Base-by-base conservation (phyloP, 2,113 vertebrate genomes). In the Paracanthobrama guichenoti region DNA sequence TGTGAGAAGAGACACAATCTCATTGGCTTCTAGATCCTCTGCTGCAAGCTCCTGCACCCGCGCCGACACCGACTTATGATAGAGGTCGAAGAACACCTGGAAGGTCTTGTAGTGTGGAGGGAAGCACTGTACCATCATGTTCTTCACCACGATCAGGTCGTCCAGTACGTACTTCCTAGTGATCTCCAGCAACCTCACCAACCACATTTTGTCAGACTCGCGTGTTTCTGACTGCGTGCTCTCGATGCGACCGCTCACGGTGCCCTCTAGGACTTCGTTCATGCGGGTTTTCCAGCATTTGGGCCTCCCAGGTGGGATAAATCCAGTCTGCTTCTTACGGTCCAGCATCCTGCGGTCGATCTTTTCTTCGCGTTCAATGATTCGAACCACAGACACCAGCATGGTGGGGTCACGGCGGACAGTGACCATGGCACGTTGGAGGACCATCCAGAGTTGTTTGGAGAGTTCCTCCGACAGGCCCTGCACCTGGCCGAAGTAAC, bases 181-280 rank as follows among this genome's bases (percentile, higher is more conserved):
- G 86, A 99, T 96, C 92, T 99, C 98, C 13, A 99, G 91, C 44
- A 99, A 96, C 20, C 97, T 96, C 62, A 99, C 98, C 0, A 99
- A 95, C 98, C 98, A 99, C 98, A 99, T 99, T 89, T 98, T 97
- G 91, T 99, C 97, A 0, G 94, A 96, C 84, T 98, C 96, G 62
- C 96, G 94, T 0, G 97, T 98, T 82, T 97, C 97, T 0, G 97
- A 91, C 92, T 99, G 98, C 8, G 96, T 96, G 76, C 97, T 95
- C 89, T 99, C 98, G 0, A 99, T 98, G 74, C 97, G 94, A 0
- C 92, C 97, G 84, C 93, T 94, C 79, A 98, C 96, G 0, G 97
- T 99, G 67, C 94, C 93, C 86, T 98, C 97, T 90, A 99, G 91
- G 50, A 97, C 95, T 83, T 93, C 74, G 26, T 97, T 98, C 97